Evolutionary conservation across 2,797 vertebrate species (phyloP), one percentile per base, ranked within the genome.

Genomic region (Phrynocephalus vlangalii): DNA sequence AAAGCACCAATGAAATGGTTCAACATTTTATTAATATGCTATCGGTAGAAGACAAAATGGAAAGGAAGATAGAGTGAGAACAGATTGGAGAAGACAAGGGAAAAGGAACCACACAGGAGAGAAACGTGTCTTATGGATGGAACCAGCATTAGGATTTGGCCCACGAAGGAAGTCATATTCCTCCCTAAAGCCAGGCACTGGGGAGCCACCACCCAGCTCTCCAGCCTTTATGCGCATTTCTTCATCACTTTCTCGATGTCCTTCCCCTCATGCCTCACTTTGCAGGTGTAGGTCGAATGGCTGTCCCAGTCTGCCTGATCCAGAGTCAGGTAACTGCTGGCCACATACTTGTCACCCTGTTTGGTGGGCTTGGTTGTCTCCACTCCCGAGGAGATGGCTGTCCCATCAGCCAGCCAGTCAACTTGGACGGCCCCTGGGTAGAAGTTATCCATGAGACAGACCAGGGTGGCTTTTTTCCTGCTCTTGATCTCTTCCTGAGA

Each of bases 291-390:
- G 0, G 0, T 7, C 1, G 71, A 52, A 26, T 88, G 70, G 0
- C 60, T 85, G 70, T 28, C 48, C 91, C 91, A 95, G 9, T 91
- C 78, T 22, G 86, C 18, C 1, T 84, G 24, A 6, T 44, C 18
- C 86, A 96, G 33, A 2, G 48, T 84, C 75, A 95, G 88, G 81
- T 94, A 82, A 84, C 95, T 95, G 90, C 91, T 95, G 82, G 86
- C 84, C 75, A 92, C n/a, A 71, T 93, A 96, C 33, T 85, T 93
- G 60, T 95, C 93, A 5, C 86, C 28, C 83, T 92, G 91, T 10
- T 93, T 94, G 84, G 76, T 79, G 10, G 86, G 75, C 38, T 11
- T 30, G 70, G 78, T 90, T 5, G 88, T 93, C 68, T 86, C 78
- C 85, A 86, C 70, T 1, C 68, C 78, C 0, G 78, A 66, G 11